Evolutionary conservation across 2,888 invertebrate genomes (phyloP), one percentile per base, ranked within the genome.

Genomic region (Morpho helenor): DNA sequence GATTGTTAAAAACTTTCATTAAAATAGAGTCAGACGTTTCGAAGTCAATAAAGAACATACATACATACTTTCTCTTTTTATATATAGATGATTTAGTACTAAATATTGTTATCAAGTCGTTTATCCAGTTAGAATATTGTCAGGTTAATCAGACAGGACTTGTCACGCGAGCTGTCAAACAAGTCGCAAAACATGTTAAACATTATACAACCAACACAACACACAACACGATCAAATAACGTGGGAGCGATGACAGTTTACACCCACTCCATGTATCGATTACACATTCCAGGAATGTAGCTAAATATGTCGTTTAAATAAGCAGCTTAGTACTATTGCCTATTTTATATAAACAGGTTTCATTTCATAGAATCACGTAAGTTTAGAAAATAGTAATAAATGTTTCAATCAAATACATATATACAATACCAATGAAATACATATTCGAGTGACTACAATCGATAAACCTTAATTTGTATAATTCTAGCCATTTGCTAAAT

Each of bases 71-170:
- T 31, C 31, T 31, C 31, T 31, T 31, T 31, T 31, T 48, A 1
- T 48, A n/a, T 48, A 48, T 48, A n/a, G 22, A 22, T 48, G 7
- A 6, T 16, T 22, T 48, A 48, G 7, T 48, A 23, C 10, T 23
- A 31, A 31, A 31, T 31, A 31, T 31, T 31, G 31, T 31, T 43
- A 43, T 43, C 43, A 43, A 43, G 43, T 43, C n/a, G 43, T 43
- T 43, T 43, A 31, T 41, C 39, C 7, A 31, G 43, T 31, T 44
- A 44, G 52, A 52, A 23, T 7, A 31, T 10, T 52, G 44, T 44
- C 52, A 57, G 23, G 40, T 52, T 59, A 62, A 62, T 62, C 49
- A 57, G 55, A 57, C 57, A 52, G 54, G 60, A 49, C 39, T 52
- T 43, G 57, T 60, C 62, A 60, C 41, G 41, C 52, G 49, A 55